These are phyloP conservation scores for Anarhynchus alexandrinus DNA, from an alignment of 2,113 vertebrate genomes.

Conservation along the genomic window DNA sequence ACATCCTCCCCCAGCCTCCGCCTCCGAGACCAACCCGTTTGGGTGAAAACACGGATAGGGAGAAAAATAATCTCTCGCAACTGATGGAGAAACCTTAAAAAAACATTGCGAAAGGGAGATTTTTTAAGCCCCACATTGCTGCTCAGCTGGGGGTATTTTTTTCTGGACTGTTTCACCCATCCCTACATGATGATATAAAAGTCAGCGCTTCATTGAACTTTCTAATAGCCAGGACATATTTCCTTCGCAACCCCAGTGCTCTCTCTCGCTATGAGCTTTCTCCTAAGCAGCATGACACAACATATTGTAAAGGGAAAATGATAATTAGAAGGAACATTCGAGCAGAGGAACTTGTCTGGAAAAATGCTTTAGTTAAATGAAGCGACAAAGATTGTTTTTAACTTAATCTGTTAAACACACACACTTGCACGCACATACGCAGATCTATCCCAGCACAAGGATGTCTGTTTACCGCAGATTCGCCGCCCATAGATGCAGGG, in stretches of 20 bases:
- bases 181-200: constrained; percentile 62
- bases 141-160: constrained; percentile 29
- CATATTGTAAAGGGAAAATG: constrained; percentile 75
- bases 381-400: constrained; percentile 68
- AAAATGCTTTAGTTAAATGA: constrained; percentile 76
- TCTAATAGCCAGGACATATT: constrained; percentile 75
- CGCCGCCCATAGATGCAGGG: background rate
- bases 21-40: background rate
- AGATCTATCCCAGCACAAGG: background rate
- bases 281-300: constrained; percentile 66
- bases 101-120: background rate
- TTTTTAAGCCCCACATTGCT: constrained; percentile 19
- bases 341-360: constrained; percentile 72
- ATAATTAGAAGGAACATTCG: constrained; percentile 75
- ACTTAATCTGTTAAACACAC: constrained; percentile 68
- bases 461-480: background rate
- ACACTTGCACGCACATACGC: background rate
- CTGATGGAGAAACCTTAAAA: constrained; percentile 49
- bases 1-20: background rate
- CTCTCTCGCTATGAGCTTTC: constrained; percentile 57
- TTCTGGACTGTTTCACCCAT: constrained; percentile 68
- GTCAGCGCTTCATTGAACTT: constrained; percentile 70
- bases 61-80: background rate
- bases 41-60: background rate
- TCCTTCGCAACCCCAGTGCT: constrained; percentile 45